A percentile compares a stretch with the other conserved stretches of the same genome.
Evolutionary conservation across 2,888 invertebrate species (phyloP).

Genomic region (Parochlus steinenii): DNA sequence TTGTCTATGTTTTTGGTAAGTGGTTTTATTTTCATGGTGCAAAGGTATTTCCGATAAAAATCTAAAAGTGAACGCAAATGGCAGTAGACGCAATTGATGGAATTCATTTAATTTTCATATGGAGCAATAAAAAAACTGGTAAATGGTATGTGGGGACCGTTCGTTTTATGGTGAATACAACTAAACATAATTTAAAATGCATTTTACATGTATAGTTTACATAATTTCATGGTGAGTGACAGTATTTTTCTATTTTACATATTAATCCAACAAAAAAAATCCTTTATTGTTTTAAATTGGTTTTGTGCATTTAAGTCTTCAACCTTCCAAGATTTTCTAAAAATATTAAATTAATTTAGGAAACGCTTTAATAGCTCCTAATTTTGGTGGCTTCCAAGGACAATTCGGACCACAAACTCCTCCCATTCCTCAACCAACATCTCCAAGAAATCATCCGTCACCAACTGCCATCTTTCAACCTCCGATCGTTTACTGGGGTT

Average conservation of each 20-base stretch:
- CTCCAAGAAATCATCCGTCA: slow-evolving; percentile 20
- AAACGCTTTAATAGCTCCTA: no score
- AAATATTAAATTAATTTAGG: no score
- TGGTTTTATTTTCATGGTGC: no score
- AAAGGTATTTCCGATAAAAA: no score
- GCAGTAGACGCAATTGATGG: slow-evolving; percentile 1
- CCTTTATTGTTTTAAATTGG: no score
- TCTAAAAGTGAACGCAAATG: no score
- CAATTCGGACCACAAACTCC: not conserved
- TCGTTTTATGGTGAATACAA: not conserved
- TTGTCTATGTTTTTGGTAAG: no score
- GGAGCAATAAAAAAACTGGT: not conserved
- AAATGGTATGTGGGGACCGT: no score
- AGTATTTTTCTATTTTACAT: not conserved
- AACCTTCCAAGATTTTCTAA: no score
- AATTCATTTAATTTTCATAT: not conserved
- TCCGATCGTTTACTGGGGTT: slow-evolving; percentile 42
- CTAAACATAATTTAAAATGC: slow-evolving; percentile 6
- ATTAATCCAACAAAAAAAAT: not conserved
- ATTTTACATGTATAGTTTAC: slow-evolving; percentile 10
- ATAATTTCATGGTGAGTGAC: slow-evolving; percentile 13
- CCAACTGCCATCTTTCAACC: slow-evolving; percentile 25
- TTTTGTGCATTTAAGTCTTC: no score
- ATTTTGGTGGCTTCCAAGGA: not conserved
- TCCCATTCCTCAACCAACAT: slow-evolving; percentile 20